Conservation (phyloP, 2,888 invertebrate genomes). For the Anthrax anthrax region DNA sequence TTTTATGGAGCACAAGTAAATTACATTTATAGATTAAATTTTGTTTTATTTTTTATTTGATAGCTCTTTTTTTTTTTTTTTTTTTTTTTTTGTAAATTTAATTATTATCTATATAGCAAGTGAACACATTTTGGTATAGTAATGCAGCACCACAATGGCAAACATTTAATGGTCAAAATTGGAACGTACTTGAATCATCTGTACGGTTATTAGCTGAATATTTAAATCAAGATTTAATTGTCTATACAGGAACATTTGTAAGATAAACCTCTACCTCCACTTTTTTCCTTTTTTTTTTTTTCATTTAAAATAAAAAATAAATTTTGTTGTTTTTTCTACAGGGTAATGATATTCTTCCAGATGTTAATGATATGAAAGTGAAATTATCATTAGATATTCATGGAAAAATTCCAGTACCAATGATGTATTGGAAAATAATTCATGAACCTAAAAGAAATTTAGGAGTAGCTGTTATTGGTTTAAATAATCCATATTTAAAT, state of each 20-base stretch:
- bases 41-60: too few species aligned
- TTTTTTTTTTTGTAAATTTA: too few species aligned
- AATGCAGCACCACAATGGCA: constrained; percentile 44
- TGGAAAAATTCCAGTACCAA: constrained; percentile 23
- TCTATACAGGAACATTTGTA: constrained; percentile 29
- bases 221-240: constrained; percentile 15
- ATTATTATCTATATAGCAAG: constrained; percentile 21
- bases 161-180: constrained; percentile 33
- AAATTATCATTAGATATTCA: constrained; percentile 21
- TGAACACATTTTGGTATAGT: constrained; percentile 38
- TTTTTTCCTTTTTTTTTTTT: not conserved
- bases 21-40: too few species aligned
- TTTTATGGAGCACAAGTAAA: constrained; percentile 28
- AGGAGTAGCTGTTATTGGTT: constrained; percentile 32
- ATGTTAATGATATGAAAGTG: constrained; percentile 18
- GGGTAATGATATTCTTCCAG: constrained; percentile 25
- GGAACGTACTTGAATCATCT: constrained; percentile 24
- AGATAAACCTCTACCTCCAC: not conserved
- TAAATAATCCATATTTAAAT: constrained; percentile 31
- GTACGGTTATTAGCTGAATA: constrained; percentile 19
- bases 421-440: constrained; percentile 34
- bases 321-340: not conserved
- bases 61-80: too few species aligned
- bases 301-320: not conserved
- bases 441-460: constrained; percentile 22